Conservation (phyloP, 2,113 vertebrate genomes). For the Boulengeromyrus knoepffleri region DNA sequence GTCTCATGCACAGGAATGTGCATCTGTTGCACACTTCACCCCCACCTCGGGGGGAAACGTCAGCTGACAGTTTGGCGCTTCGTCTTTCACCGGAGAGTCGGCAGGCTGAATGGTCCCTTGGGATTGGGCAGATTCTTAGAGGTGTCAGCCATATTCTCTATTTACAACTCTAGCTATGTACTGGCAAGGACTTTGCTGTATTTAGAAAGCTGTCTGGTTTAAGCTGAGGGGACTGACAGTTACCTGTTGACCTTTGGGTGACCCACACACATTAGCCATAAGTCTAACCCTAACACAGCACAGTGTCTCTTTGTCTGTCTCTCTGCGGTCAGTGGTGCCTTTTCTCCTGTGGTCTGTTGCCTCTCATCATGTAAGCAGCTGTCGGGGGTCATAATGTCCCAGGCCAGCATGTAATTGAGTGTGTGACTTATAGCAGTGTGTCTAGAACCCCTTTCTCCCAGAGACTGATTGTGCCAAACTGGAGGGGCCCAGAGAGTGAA, state of each 20-base stretch:
- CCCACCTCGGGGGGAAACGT: neutral
- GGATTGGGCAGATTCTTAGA: neutral
- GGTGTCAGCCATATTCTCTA: neutral
- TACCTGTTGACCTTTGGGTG: slow-evolving; percentile 17
- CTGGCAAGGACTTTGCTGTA: slow-evolving; percentile 8
- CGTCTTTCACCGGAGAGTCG: neutral
- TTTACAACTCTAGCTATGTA: neutral
- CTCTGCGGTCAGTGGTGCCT: neutral
- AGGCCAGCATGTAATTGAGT: slow-evolving; percentile 43
- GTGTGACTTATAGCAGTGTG: slow-evolving; percentile 15
- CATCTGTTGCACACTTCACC: slow-evolving; percentile 49
- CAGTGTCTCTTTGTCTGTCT: slow-evolving; percentile 30
- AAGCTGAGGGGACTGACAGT: slow-evolving; percentile 37
- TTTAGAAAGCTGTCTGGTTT: slow-evolving; percentile 29
- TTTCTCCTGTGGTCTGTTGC: neutral
- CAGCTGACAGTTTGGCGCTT: neutral
- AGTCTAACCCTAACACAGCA: neutral
- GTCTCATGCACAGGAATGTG: slow-evolving; percentile 43
- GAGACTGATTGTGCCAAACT: neutral
- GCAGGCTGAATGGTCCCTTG: neutral
- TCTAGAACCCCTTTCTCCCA: slow-evolving; percentile 26
- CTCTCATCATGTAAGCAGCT: slow-evolving; percentile 48
- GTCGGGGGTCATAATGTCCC: slow-evolving; percentile 45
- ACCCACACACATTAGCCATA: neutral
- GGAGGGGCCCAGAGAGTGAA: slow-evolving; percentile 15